These are phyloP conservation scores for Drosophila infuscata DNA, from an alignment of 2,888 invertebrate species.

Conservation along the genomic window DNA sequence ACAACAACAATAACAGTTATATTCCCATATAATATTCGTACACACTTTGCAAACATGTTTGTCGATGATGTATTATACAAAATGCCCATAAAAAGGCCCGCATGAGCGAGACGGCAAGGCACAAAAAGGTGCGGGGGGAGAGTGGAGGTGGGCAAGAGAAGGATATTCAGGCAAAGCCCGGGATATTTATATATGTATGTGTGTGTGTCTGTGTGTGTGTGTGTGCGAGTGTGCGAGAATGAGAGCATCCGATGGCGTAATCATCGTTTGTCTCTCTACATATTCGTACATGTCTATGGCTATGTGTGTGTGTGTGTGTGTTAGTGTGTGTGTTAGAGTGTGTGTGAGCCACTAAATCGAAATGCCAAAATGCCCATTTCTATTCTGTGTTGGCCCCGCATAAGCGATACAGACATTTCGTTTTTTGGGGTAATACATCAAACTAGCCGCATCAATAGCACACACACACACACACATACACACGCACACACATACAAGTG, in stretches of 20 bases:
- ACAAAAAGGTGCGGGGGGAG: slow-evolving; percentile 2
- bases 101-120: slow-evolving; percentile 76
- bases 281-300: slow-evolving; percentile 16
- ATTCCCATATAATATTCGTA: slow-evolving; percentile 83
- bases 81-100: slow-evolving; percentile 83
- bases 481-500: slow-evolving; percentile 25
- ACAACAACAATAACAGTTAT: slow-evolving; percentile 71
- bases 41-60: slow-evolving; percentile 84
- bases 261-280: slow-evolving; percentile 77
- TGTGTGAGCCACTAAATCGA: slow-evolving; percentile 78
- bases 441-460: slow-evolving; percentile 83
- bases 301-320: slow-evolving; percentile 12
- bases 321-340: slow-evolving; percentile 36
- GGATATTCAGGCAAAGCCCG: slow-evolving; percentile 27
- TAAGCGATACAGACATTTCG: slow-evolving; percentile 82
- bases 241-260: slow-evolving; percentile 80
- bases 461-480: slow-evolving; percentile 52
- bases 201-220: slow-evolving; percentile 18
- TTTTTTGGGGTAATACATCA: slow-evolving; percentile 83
- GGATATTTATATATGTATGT: slow-evolving; percentile 13
- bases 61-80: slow-evolving; percentile 84
- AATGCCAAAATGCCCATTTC: slow-evolving; percentile 82
- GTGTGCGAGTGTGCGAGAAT: slow-evolving; percentile 56
- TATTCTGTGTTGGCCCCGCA: slow-evolving; percentile 79
- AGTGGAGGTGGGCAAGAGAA: not conserved